Base-by-base conservation (phyloP, 2,888 invertebrate genomes). In the Julus scandinavius region DNA sequence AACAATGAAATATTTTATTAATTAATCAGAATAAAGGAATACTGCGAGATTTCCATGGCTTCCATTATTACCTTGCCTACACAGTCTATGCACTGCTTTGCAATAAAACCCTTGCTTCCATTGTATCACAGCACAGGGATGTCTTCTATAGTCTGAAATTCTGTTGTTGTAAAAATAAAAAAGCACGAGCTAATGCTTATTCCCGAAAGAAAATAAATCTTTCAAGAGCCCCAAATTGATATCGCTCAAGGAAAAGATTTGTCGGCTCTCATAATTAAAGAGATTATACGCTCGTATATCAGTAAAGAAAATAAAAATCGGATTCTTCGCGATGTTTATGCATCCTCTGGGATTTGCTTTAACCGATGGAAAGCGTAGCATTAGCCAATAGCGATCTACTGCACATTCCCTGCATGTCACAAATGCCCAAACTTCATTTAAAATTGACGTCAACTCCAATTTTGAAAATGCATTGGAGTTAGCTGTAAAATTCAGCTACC, bases 181-280 rank as follows among this genome's bases (percentile, higher is more conserved):
- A 54, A 54, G 15, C 11, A 17, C 54, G 54, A 11, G 11, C 54
- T 54, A 54, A 54, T 54, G 54, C 54, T 54, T 54, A 54, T 54
- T 54, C 54, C 54, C 54, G 17, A 13, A 54, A 54, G 54, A 54
- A 54, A 54, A 54, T 54, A 54, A 54, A 54, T 54, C 54, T 54
- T 54, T 54, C 54, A 54, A 11, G 54, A 54, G 54, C 54, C 54
- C 54, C 54, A 54, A 54, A 54, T 54, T 54, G 17, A 54, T 54
- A 54, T 54, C 54, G 54, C 54, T 54, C 11, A 54, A 54, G 54
- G 54, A 54, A 54, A 54, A 54, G 54, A 54, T 54, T 54, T 54
- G 54, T 54, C 54, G 54, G 54, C 54, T 54, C 54, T 54, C 54
- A 54, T 54, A 54, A 54, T 54, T 54, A 54, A 54, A 54, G 54